Conservation (phyloP, 2,797 vertebrate species). For the Falco berigora region DNA sequence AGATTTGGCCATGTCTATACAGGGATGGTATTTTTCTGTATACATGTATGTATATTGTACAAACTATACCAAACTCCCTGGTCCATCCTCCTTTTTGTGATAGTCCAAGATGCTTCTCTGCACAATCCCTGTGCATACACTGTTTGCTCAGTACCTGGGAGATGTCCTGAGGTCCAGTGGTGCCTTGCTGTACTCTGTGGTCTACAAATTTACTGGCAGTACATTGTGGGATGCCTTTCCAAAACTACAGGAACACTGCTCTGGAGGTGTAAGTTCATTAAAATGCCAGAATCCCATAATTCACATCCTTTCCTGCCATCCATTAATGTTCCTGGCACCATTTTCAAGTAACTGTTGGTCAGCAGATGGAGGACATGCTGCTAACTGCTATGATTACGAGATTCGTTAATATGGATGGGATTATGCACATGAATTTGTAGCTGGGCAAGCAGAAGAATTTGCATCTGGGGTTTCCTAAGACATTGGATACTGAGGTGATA, state of each 20-base stretch:
- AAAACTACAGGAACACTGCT: neutral
- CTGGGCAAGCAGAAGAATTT: constrained; percentile 6
- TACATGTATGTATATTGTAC: neutral
- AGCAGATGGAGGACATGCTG: constrained; percentile 46
- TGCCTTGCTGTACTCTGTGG: neutral
- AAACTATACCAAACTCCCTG: neutral
- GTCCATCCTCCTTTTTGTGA: neutral
- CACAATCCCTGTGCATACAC: neutral
- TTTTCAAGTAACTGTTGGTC: constrained; percentile 25
- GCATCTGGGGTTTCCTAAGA: neutral
- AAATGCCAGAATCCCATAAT: neutral
- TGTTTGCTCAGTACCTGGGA: neutral
- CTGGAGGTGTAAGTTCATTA: neutral
- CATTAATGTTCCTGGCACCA: constrained; percentile 41
- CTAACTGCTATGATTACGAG: constrained; percentile 39
- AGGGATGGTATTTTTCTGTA: neutral
- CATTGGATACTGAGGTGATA: neutral
- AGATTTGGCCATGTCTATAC: neutral
- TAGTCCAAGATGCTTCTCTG: neutral
- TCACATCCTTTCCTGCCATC: constrained; percentile 29
- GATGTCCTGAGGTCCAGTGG: neutral
- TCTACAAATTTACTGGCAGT: neutral
- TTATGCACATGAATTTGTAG: constrained; percentile 3
- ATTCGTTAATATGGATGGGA: constrained; percentile 13
- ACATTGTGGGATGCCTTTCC: neutral